Evolutionary conservation across 2,113 vertebrate genomes (phyloP).

Genomic region (Phaethon lepturus): DNA sequence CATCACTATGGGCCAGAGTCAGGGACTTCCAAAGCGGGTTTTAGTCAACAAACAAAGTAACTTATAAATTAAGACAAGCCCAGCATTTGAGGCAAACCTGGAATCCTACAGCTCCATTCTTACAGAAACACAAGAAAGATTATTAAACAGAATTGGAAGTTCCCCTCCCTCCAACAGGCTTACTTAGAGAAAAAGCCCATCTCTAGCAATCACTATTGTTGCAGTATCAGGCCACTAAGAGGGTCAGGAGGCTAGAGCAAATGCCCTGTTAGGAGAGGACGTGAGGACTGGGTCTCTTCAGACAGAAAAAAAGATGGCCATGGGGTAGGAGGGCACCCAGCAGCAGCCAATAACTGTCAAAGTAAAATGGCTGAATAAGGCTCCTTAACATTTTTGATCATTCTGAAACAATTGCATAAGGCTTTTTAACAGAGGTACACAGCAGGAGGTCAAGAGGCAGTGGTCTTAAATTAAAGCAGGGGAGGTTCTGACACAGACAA

Average conservation of each 20-base stretch:
- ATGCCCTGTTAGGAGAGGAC: not conserved
- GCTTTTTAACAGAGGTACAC: not conserved
- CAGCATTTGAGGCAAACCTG: not conserved
- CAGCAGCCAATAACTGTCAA: not conserved
- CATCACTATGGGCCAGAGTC: not conserved
- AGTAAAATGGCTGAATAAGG: not conserved
- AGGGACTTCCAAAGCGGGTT: not conserved
- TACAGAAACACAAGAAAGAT: not conserved
- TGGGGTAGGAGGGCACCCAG: not conserved
- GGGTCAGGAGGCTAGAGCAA: not conserved
- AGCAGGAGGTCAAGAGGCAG: not conserved
- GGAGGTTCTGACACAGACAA: not conserved
- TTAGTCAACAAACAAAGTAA: not conserved
- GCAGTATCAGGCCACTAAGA: not conserved
- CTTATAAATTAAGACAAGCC: not conserved
- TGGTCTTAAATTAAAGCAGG: not conserved
- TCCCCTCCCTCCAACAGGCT: fast-evolving
- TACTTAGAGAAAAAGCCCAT: not conserved
- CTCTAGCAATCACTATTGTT: not conserved
- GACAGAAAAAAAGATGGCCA: not conserved
- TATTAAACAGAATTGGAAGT: not conserved
- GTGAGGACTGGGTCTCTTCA: not conserved
- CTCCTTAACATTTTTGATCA: not conserved
- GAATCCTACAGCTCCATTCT: not conserved
- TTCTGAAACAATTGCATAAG: not conserved